phyloP scores from a whole-genome alignment of 2,797 vertebrate species.

The Zonotrichia albicollis region DNA sequence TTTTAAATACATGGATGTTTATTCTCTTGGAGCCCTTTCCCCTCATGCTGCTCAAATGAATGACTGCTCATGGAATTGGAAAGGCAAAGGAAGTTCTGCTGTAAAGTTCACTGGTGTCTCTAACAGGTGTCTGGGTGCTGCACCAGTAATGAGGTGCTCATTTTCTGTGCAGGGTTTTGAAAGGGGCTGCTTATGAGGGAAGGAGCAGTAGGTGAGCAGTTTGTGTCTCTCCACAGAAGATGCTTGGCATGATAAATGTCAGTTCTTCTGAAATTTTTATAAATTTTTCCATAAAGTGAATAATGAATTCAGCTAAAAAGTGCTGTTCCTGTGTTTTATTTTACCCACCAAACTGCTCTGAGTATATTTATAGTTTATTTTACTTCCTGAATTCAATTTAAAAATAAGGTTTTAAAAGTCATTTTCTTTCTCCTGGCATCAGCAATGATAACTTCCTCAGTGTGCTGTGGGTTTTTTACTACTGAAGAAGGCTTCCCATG shows the following conservation, averaged over 20 bases:
- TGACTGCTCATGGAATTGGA: background rate
- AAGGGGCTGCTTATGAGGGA: background rate
- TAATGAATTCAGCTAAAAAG: background rate
- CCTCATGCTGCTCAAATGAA: accelerated
- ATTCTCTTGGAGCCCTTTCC: background rate
- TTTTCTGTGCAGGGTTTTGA: background rate
- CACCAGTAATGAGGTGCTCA: background rate
- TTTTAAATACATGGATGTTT: background rate
- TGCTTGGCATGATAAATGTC: background rate
- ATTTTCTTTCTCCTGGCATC: background rate
- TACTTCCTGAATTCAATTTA: background rate
- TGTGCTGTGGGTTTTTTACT: background rate
- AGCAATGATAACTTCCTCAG: background rate
- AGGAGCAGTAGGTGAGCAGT: background rate
- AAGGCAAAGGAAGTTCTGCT: background rate
- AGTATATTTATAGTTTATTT: background rate
- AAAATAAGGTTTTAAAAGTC: background rate
- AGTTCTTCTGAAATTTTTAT: background rate
- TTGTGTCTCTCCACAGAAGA: background rate
- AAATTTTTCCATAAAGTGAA: background rate
- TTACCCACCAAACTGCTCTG: background rate
- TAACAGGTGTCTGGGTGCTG: background rate
- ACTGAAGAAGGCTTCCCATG: background rate
- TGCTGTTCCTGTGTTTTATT: background rate
- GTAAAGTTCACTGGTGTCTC: background rate